Evolutionary conservation across 2,888 invertebrate species (phyloP).

Genomic region (Allygus modestus): DNA sequence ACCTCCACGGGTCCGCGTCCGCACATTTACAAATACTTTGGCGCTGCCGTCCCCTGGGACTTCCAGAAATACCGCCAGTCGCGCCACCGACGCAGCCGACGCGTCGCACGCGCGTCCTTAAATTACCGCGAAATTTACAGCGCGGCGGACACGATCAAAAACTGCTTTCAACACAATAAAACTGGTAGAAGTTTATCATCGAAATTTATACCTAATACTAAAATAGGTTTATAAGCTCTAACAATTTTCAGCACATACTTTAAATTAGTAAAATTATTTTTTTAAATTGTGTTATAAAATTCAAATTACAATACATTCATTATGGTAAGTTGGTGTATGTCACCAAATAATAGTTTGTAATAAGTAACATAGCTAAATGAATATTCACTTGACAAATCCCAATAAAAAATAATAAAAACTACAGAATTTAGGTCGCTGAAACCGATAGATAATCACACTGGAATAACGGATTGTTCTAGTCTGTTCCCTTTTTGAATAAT

Average conservation of each 20-base stretch:
- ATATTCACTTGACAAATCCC: no score
- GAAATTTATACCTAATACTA: neutral
- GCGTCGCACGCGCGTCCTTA: neutral
- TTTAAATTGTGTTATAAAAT: no score
- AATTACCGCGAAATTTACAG: neutral
- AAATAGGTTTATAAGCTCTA: neutral
- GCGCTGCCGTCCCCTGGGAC: slow-evolving; percentile 5
- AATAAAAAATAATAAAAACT: no score
- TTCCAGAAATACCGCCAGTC: neutral
- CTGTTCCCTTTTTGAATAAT: no score
- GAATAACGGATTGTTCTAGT: no score
- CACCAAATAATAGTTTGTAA: no score
- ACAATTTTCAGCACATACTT: neutral
- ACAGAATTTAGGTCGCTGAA: no score
- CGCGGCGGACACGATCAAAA: neutral
- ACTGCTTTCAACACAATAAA: neutral
- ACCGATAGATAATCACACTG: no score
- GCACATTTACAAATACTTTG: slow-evolving; percentile 4
- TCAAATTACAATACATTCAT: no score
- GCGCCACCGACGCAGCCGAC: neutral
- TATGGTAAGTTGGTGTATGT: no score
- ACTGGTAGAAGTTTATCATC: neutral
- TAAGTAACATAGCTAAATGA: no score
- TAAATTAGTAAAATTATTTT: no score
- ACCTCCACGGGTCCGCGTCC: neutral